These are phyloP conservation scores for Heterotilapia buettikoferi DNA, from an alignment of 2,113 vertebrate species.

Conservation along the genomic window DNA sequence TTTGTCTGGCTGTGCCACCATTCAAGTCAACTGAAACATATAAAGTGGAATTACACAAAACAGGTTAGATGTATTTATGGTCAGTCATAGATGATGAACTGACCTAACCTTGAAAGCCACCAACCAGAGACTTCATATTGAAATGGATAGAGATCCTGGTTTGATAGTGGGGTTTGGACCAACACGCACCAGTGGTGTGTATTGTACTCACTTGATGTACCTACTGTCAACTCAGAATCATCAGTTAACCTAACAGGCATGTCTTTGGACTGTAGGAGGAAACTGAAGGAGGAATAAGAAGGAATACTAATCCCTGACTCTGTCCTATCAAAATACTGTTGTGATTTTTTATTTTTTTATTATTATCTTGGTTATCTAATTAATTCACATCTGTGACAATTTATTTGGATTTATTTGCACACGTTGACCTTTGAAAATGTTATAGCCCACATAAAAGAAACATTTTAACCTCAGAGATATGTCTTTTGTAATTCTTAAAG, in stretches of 20 bases:
- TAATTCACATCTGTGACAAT: not conserved
- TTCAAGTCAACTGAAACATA: constrained; percentile 1
- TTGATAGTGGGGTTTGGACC: not conserved
- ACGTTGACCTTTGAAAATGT: not conserved
- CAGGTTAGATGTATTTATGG: not conserved
- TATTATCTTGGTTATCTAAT: not conserved
- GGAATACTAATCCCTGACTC: not conserved
- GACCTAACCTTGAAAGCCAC: not conserved
- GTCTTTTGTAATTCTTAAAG: not conserved
- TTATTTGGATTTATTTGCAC: not conserved
- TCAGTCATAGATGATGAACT: not conserved
- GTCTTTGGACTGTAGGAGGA: not conserved
- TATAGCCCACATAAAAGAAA: not conserved
- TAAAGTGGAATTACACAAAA: not conserved
- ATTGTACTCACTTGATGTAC: not conserved
- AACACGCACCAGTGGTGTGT: not conserved
- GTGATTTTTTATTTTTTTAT: not conserved
- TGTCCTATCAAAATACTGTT: not conserved
- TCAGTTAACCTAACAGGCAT: not conserved
- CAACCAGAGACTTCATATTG: not conserved
- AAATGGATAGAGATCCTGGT: not conserved
- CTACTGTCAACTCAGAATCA: not conserved
- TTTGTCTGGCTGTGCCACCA: not conserved
- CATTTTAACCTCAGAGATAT: not conserved
- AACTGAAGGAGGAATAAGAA: not conserved